phyloP scores from a whole-genome alignment of 2,113 vertebrate species.

The Tragelaphus imberbis region DNA sequence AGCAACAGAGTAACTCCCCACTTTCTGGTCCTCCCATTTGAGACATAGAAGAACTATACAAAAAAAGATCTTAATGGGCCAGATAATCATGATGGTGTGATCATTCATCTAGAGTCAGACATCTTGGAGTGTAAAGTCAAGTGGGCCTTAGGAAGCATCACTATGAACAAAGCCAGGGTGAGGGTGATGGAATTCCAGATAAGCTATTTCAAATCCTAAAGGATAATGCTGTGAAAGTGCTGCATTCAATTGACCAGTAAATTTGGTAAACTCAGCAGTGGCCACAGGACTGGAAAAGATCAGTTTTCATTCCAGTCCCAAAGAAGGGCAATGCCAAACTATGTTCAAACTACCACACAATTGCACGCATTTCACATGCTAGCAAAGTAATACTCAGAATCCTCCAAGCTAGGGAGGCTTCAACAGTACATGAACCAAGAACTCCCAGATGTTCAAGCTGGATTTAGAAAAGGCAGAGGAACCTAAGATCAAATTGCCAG shows the following conservation, averaged over 20 bases:
- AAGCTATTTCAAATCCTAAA: not conserved
- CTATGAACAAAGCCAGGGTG: not conserved
- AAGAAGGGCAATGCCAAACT: not conserved
- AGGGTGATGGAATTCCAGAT: not conserved
- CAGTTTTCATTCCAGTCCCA: not conserved
- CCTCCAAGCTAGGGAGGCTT: not conserved
- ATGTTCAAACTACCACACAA: not conserved
- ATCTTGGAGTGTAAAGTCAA: not conserved
- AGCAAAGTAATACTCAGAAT: not conserved
- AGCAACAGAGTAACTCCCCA: too few species aligned
- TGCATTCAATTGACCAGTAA: not conserved
- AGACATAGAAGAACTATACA: not conserved
- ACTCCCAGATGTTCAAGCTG: not conserved
- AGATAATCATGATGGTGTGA: not conserved
- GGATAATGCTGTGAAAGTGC: not conserved
- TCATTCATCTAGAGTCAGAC: not conserved
- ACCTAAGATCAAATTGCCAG: not conserved
- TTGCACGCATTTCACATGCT: not conserved
- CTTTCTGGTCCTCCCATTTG: not conserved
- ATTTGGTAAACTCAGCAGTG: not conserved
- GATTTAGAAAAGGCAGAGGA: not conserved
- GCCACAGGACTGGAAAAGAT: not conserved
- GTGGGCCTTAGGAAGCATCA: not conserved
- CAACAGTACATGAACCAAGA: not conserved
- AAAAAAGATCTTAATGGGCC: not conserved